A percentile compares a stretch with the other conserved stretches of the same genome.
These are phyloP conservation scores for Matsumyia berberina DNA, from an alignment of 2,888 invertebrate genomes.

Conservation along the genomic window DNA sequence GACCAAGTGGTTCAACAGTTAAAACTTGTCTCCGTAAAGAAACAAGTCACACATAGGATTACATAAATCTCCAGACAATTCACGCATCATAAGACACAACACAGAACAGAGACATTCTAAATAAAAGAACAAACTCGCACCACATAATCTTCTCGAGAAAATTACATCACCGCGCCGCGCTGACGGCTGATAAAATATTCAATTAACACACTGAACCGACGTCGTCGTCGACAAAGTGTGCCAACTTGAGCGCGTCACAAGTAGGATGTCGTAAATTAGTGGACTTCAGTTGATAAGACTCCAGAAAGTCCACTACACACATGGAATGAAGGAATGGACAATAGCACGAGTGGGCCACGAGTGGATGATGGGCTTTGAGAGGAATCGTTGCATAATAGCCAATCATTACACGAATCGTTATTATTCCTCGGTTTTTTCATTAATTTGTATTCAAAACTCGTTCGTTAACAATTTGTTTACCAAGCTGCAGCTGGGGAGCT, in stretches of 20 bases:
- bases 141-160: slow-evolving; percentile 26
- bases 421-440: slow-evolving; percentile 15
- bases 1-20: no score
- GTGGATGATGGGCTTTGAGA: not conserved
- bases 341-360: not conserved
- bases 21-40: no score
- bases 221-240: slow-evolving; percentile 42
- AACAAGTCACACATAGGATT: no score
- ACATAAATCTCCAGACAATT: no score
- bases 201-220: slow-evolving; percentile 48
- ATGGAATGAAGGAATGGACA: slow-evolving; percentile 12
- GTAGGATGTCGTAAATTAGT: slow-evolving; percentile 57
- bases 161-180: slow-evolving; percentile 43
- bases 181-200: slow-evolving; percentile 43
- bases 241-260: slow-evolving; percentile 37
- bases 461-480: slow-evolving; percentile 17
- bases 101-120: not conserved
- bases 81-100: no score
- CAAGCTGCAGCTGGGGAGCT: not conserved
- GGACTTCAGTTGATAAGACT: slow-evolving; percentile 43
- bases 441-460: slow-evolving; percentile 32
- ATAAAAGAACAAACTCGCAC: not conserved
- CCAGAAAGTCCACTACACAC: slow-evolving; percentile 10
- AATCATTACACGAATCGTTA: slow-evolving; percentile 27
- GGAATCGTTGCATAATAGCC: slow-evolving; percentile 23